These are phyloP conservation scores for Pyrrhosoma nymphula DNA, from an alignment of 2,888 invertebrate genomes.

Conservation along the genomic window DNA sequence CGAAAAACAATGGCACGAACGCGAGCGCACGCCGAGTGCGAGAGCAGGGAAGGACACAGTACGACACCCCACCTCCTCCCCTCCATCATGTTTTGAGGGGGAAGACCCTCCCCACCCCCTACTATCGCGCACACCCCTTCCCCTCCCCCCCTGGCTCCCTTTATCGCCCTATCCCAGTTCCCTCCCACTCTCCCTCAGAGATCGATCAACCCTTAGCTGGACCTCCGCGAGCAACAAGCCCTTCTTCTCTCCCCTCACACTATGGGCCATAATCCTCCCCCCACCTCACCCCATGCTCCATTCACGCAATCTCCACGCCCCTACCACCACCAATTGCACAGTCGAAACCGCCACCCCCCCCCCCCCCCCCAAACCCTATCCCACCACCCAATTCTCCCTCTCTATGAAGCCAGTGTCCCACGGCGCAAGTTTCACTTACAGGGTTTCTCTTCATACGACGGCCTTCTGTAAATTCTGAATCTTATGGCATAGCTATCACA, in stretches of 20 bases:
- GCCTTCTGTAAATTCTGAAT: no score
- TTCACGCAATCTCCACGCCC: background rate
- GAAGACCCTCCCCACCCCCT: background rate
- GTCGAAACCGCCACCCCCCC: background rate
- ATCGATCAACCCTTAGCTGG: slow-evolving; percentile 30
- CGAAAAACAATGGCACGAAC: background rate
- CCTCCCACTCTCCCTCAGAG: background rate
- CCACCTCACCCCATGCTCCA: background rate
- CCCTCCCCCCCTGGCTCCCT: background rate
- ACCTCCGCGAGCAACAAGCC: slow-evolving; percentile 36
- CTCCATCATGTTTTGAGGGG: no score
- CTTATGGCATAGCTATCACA: no score
- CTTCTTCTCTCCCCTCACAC: background rate
- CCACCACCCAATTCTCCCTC: background rate
- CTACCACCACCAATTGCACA: background rate
- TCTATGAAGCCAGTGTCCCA: no score
- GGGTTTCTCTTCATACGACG: no score
- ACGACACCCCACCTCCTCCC: no score
- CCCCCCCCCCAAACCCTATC: background rate
- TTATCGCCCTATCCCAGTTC: background rate
- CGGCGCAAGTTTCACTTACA: no score
- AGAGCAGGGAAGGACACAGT: background rate
- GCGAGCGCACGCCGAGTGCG: background rate
- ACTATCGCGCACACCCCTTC: background rate
- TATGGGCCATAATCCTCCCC: background rate